These are phyloP conservation scores for Podabrus alpinus DNA, from an alignment of 2,888 invertebrate species.

Conservation along the genomic window DNA sequence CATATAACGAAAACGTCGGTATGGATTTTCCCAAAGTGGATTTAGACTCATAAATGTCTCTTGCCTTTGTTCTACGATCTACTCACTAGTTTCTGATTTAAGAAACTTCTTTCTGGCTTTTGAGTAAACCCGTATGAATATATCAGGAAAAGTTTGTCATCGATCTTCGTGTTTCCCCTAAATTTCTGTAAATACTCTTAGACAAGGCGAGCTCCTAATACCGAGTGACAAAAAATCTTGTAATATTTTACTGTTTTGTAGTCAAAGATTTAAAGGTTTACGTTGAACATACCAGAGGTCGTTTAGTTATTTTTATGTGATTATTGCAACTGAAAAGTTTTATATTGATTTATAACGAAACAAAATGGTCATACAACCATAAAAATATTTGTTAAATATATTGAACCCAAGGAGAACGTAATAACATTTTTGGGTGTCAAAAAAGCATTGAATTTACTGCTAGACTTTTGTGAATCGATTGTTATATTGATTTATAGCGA, in stretches of 20 bases:
- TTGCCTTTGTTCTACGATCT: background rate
- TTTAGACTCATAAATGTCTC: background rate
- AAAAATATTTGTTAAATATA: background rate
- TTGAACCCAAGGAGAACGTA: too few species aligned
- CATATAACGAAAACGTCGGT: background rate
- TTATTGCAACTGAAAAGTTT: too few species aligned
- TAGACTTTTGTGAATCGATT: too few species aligned
- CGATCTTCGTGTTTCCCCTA: background rate
- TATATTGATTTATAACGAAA: too few species aligned
- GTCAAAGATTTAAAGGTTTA: background rate
- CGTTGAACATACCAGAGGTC: background rate
- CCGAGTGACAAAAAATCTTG: background rate
- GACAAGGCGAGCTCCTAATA: background rate
- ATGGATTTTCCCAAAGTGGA: background rate
- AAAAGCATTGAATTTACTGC: too few species aligned
- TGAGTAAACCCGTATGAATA: background rate
- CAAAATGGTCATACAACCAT: background rate
- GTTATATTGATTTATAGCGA: background rate
- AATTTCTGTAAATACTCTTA: background rate
- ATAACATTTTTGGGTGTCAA: too few species aligned
- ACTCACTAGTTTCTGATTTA: background rate
- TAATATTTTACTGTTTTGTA: background rate
- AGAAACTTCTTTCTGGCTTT: background rate
- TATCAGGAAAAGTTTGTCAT: background rate
- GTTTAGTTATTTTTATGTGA: too few species aligned